Base-by-base conservation (phyloP, 2,113 vertebrate genomes). In the Struthio camelus region DNA sequence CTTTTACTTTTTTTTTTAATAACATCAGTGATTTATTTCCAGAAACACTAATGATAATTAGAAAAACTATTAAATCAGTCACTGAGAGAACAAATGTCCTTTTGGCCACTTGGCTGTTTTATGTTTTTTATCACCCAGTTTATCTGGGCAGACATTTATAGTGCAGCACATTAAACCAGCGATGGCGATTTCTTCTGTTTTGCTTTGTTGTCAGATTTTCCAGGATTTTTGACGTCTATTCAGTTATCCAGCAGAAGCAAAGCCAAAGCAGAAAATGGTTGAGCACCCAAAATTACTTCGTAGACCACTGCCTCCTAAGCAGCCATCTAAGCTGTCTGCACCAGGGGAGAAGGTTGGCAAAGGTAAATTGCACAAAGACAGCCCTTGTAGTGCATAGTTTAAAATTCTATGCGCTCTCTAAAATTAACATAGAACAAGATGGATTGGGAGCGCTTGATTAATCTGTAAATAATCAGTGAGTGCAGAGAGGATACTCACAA, bases 241-340 rank as follows among this genome's bases (percentile, higher is more conserved):
- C 61, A 91, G 42, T 73, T 73, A 40, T 77, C 42, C 12, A 3
- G 23, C 28, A 78, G 36, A 38, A 93, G 8, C 58, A 95, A 89
- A 89, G 53, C 46, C 42, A 72, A 50, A 44, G 65, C 30, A 51
- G 82, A 93, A 97, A 92, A 97, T 82, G 87, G 18, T 15, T 86
- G 86, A 78, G n/a, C 59, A 88, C 17, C 67, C 65, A 62, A 85
- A 90, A 70, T 86, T 90, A 8, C 89, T 97, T 87, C 59, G 11
- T 22, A 96, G 93, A 94, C 67, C 85, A 64, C 85, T 97, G 85
- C 85, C 84, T 97, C 91, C 93, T 54, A 85, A 93, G 69, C 22
- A 78, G 40, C n/a, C 4, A 1, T 42, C 84, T 85, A 58, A 94
- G 15, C 6, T 73, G 5, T 28, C 65, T 65, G 4, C 59, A 58